Evolutionary conservation across 2,888 invertebrate species (phyloP).

Genomic region (Monopis laevigella): DNA sequence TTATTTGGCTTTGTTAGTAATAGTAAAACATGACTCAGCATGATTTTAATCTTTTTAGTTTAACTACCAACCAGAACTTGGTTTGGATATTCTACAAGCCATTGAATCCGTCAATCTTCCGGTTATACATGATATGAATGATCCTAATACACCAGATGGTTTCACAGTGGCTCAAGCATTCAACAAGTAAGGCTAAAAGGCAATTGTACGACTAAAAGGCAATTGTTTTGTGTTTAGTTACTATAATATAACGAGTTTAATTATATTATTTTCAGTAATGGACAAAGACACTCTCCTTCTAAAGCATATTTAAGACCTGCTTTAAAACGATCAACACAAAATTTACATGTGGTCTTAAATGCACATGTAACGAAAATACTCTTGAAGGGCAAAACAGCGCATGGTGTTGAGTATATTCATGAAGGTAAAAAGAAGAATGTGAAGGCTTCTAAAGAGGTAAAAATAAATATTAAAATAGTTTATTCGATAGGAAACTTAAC

Average conservation of each 20-base stretch:
- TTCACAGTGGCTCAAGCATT: slow-evolving; percentile 71
- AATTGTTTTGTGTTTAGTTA: no score
- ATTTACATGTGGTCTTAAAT: slow-evolving; percentile 66
- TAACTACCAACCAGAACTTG: slow-evolving; percentile 61
- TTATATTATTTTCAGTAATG: slow-evolving; percentile 3
- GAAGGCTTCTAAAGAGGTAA: slow-evolving; percentile 59
- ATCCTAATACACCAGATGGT: slow-evolving; percentile 65
- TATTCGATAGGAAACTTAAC: neutral
- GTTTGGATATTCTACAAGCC: slow-evolving; percentile 61
- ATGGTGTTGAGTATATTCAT: slow-evolving; percentile 66
- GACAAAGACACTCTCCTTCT: neutral
- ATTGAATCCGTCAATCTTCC: slow-evolving; percentile 65
- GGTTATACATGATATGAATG: slow-evolving; percentile 66
- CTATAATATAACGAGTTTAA: no score
- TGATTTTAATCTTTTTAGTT: slow-evolving; percentile 40
- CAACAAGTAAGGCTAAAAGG: slow-evolving; percentile 52
- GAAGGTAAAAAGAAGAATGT: slow-evolving; percentile 39
- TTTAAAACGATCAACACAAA: slow-evolving; percentile 24
- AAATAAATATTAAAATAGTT: neutral
- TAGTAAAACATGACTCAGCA: neutral
- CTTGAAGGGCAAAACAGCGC: slow-evolving; percentile 41
- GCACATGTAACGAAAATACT: slow-evolving; percentile 67
- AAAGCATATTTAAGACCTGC: neutral
- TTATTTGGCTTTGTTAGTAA: neutral
- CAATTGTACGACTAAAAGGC: no score